phyloP scores from a whole-genome alignment of 1,140 invertebrate genomes.

The Xylocopa sonorina region DNA sequence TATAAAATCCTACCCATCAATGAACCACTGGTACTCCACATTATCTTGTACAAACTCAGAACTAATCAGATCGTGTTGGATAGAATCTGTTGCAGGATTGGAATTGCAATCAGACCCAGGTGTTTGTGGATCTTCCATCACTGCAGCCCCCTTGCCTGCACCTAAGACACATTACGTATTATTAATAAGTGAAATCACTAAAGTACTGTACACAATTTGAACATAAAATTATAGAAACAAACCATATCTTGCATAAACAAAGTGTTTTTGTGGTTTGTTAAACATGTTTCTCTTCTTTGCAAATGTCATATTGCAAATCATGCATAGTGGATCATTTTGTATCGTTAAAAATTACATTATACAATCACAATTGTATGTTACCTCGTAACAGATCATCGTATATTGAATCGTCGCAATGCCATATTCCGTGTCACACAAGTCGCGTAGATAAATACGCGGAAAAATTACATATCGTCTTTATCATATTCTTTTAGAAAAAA shows the following conservation, averaged over 20 bases:
- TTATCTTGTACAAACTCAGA: conserved; percentile 93
- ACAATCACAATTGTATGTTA: background rate
- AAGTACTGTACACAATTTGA: background rate
- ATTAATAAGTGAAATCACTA: background rate
- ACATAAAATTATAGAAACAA: background rate
- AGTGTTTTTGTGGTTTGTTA: conserved; percentile 32
- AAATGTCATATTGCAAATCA: background rate
- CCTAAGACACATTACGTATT: conserved; percentile 56
- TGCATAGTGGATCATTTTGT: background rate
- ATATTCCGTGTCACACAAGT: too few relatives aligned
- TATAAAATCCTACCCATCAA: conserved; percentile 86
- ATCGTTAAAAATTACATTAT: background rate
- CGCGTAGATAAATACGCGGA: too few relatives aligned
- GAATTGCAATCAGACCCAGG: conserved; percentile 85
- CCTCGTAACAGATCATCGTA: background rate
- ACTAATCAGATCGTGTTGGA: conserved; percentile 78
- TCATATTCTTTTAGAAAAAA: too few relatives aligned
- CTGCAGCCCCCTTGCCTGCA: conserved; percentile 71
- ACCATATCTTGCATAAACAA: conserved; percentile 30
- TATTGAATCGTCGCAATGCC: too few relatives aligned
- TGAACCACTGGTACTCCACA: conserved; percentile 94
- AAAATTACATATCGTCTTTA: too few relatives aligned
- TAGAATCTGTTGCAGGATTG: conserved; percentile 80
- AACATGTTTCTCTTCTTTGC: conserved; percentile 1
- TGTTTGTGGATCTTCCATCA: conserved; percentile 82